Base-by-base conservation (phyloP, 2,797 vertebrate genomes). In the Rhabdophis nuchalis region DNA sequence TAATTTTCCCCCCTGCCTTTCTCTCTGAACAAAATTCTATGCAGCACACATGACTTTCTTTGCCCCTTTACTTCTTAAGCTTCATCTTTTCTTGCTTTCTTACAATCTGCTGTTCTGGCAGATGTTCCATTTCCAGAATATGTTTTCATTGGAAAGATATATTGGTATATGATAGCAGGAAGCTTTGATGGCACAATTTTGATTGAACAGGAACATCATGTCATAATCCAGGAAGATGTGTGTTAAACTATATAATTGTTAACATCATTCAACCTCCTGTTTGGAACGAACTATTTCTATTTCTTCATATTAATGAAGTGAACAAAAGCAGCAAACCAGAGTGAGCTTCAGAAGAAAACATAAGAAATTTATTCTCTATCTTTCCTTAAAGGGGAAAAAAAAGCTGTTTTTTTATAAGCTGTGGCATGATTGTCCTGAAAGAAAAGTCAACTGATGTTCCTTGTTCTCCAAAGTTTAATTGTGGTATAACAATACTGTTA, bases 51-150 rank as follows among this genome's bases (percentile, higher is more conserved):
- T 57, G 53, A 53, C 14, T 90, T 82, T 46, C 89, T 82, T 11
- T 54, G 36, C 53, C 23, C 9, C 32, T 7, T 23, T 32, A 23
- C 2, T 32, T n/a, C 52, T 54, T 36, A 12, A 23, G 12, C 5
- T 12, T 52, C 36, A 41, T 12, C 8, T 18, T 25, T 50, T 88
- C 94, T 94, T 90, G 95, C 94, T 95, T 95, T 94, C 90, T 94
- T 95, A 89, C 95, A 94, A 95, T 96, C 88, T 94, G 94, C 85
- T 95, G 61, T 89, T 95, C 89, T 93, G 93, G 90, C 96, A 97
- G 95, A 96, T 96, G 95, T 96, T 97, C 95, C 96, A 94, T 96
- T 95, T 96, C 96, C 93, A 95, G 94, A 89, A 90, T 64, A 93
- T 93, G 95, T 58, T 89, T 95, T 94, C 93, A 77, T 58, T 90